phyloP scores from a whole-genome alignment of 1,140 invertebrate species.

The Calliphora vicina region DNA sequence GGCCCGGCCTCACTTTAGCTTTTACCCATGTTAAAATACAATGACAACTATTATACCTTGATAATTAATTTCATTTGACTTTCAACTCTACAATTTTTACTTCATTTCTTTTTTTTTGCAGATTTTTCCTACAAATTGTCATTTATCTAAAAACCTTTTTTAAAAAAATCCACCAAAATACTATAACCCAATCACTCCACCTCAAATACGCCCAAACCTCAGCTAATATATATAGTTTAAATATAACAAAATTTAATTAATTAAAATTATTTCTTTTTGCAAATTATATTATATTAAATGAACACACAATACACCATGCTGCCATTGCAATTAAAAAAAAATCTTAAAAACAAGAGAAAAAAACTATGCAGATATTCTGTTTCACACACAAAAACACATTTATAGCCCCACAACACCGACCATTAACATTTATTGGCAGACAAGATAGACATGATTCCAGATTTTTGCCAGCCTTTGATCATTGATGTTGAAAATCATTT shows the following conservation, averaged over 20 bases:
- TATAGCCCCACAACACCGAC: not conserved
- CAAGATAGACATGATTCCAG: not conserved
- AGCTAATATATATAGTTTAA: not conserved
- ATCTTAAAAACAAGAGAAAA: not conserved
- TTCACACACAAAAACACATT: not conserved
- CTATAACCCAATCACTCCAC: no score
- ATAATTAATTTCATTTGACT: no score
- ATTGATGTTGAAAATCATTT: conserved; percentile 17
- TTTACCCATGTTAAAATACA: no score
- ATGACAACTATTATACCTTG: no score
- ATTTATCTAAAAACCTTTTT: no score
- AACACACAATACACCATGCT: not conserved
- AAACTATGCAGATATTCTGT: not conserved
- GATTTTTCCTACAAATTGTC: no score
- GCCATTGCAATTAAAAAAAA: not conserved
- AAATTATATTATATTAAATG: conserved; percentile 4
- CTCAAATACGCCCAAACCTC: not conserved
- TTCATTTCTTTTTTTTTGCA: no score
- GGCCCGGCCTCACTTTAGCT: no score
- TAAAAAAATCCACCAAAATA: no score
- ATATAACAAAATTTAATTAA: not conserved
- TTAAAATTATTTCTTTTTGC: not conserved
- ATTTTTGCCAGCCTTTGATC: not conserved
- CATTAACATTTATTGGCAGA: conserved; percentile 16
- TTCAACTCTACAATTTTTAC: no score